Base-by-base conservation (phyloP, 2,797 vertebrate genomes). In the Smutsia gigantea region DNA sequence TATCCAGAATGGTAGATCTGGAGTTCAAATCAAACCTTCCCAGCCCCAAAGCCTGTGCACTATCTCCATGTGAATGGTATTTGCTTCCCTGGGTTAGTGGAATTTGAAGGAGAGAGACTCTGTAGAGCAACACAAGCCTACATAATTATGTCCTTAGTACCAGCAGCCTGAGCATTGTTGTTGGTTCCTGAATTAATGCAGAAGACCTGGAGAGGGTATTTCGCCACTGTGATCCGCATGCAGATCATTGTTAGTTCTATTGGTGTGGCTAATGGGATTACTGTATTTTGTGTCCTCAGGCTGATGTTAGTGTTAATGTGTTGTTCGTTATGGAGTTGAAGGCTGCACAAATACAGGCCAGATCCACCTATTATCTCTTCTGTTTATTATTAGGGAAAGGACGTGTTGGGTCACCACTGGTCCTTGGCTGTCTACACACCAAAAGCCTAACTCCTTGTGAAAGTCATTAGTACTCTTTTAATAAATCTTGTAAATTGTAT, bases 1-100 rank as follows among this genome's bases (percentile, higher is more conserved):
- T 27, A 12, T 55, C 37, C 78, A 85, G 81, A 78, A 86, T 46
- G 86, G 13, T n/a, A 74, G 66, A 51, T n/a, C 17, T 77, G 6
- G 37, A 19, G 11, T 69, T 96, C 66, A 57, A 57, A 25, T 23
- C 49, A 49, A 23, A 15, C 61, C 72, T n/a, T 10, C 15, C 34
- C 5, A 23, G 13, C 63, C 34, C 51, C 23, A 6, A 31, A 46
- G 34, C 23, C 10, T 29, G 2, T 9, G 14, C 2, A 4, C 53
- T 66, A 0, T 23, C 59, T 93, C 51, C 31, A 0, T 1, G 4
- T 2, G 29, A 34, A 17, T 6, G 1, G 0, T 4, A 14, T 71
- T 81, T 85, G 64, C 42, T 72, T 82, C 64, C 37, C 55, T 37
- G 3, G 57, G 15, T 37, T 23, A 77, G 77, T 83, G 25, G 78